Evolutionary conservation across 2,797 vertebrate genomes (phyloP), one percentile per base, ranked within the genome.

Genomic region (Glyptemys insculpta): DNA sequence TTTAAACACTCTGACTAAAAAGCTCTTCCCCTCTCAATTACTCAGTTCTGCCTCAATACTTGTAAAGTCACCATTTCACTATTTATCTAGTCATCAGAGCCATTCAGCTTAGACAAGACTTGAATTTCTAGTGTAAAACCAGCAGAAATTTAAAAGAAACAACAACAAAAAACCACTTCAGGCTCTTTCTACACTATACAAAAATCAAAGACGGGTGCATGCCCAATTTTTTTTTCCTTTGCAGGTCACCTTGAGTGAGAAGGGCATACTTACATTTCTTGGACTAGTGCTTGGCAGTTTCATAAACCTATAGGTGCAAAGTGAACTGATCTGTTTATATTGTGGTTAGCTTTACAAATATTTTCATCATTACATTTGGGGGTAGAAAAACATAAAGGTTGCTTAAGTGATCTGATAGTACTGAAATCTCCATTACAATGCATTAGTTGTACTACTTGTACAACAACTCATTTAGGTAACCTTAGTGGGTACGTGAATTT

Each of bases 311-410:
- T 95, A 97, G 78, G 94, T 96, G 91, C 79, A 86, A 92, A 97
- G 79, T 87, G 94, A 41, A 72, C 37, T 72, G n/a, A 72, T 21
- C 37, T 37, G 37, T 72, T 95, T 95, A 96, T 90, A 52, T 5
- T 44, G 81, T 41, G 21, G 87, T 89, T 97, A 96, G 96, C 89
- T 90, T 6, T 4, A 79, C 74, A 72, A 97, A 92, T 97, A 93
- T 90, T 94, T 95, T 93, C 94, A 97, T 37, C 92, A 89, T 88
- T 97, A 95, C 90, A 94, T 95, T 92, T 97, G 94, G 90, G 97
- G 92, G 91, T 90, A 41, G 65, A 95, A 81, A 34, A 87, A 79
- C 78, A 76, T 83, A 74, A 95, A 87, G 84, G 94, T 83, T 81
- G 90, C 90, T 94, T 91, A 91, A 90, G 91, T 95, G 88, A 89